phyloP scores from a whole-genome alignment of 1,140 invertebrate species.

The Forficula auricularia region DNA sequence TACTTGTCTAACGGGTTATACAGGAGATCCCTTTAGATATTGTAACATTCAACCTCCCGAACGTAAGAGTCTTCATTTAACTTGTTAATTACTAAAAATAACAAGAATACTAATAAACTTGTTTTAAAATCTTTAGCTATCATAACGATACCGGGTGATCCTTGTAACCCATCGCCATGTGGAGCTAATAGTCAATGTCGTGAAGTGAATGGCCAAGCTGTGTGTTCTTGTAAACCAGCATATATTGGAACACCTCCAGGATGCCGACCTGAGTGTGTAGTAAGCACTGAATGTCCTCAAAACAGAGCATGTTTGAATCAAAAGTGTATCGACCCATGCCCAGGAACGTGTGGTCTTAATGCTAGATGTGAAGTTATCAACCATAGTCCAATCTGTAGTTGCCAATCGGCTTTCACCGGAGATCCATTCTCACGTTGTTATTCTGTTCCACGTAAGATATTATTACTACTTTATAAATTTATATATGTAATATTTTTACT shows the following conservation, averaged over 20 bases:
- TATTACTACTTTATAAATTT: not conserved
- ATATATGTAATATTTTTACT: not conserved
- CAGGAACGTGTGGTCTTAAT: conserved; percentile 53
- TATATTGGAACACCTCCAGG: conserved; percentile 52
- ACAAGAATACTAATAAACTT: conserved; percentile 4
- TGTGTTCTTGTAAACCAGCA: conserved; percentile 51
- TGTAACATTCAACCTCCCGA: conserved; percentile 29
- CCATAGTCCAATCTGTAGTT: conserved; percentile 41
- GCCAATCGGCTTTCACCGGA: conserved; percentile 40
- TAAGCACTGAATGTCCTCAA: conserved; percentile 51
- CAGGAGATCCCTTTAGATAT: conserved; percentile 46
- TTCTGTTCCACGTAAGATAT: conserved; percentile 29
- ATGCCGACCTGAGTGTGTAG: conserved; percentile 56
- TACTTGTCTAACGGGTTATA: conserved; percentile 45
- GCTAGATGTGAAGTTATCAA: conserved; percentile 46
- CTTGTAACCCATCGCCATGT: conserved; percentile 56
- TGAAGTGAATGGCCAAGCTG: conserved; percentile 46
- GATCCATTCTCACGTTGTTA: conserved; percentile 52
- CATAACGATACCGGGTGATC: conserved; percentile 26
- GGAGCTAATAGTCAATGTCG: conserved; percentile 59
- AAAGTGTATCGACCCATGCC: conserved; percentile 63
- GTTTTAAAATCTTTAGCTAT: conserved; percentile 10
- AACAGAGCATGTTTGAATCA: conserved; percentile 56
- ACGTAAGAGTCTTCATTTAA: conserved; percentile 8
- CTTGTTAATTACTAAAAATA: conserved; percentile 9